Evolutionary conservation across 2,888 invertebrate species (phyloP).

Genomic region (Drosophila kambysellisi): DNA sequence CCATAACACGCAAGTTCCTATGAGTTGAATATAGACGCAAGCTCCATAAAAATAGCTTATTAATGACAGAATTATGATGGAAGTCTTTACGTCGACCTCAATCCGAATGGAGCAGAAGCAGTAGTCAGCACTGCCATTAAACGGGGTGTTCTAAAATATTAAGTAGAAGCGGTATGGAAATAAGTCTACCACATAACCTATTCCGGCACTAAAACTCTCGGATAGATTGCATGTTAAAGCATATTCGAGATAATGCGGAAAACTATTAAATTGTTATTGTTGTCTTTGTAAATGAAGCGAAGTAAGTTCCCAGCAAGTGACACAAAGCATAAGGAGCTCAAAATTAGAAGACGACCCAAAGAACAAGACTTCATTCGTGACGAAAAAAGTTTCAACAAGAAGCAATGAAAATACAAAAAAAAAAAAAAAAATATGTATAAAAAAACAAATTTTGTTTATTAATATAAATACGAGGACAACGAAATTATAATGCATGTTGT

Average conservation of each 20-base stretch:
- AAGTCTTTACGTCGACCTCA: conserved; percentile 52
- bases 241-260: conserved; percentile 44
- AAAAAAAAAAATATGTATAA: conserved; percentile 1
- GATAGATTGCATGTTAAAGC: conserved; percentile 62
- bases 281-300: conserved; percentile 37
- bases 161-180: conserved; percentile 33
- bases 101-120: conserved; percentile 15
- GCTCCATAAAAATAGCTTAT: not conserved
- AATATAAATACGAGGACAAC: conserved; percentile 76
- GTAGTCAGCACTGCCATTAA: conserved; percentile 9
- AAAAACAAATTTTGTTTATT: conserved; percentile 69
- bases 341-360: conserved; percentile 52
- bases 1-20: not conserved
- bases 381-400: conserved; percentile 74
- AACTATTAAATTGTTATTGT: conserved; percentile 48
- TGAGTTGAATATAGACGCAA: not conserved
- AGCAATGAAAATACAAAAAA: conserved; percentile 16
- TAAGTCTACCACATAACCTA: conserved; percentile 1
- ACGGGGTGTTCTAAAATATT: conserved; percentile 39
- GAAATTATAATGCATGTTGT: conserved; percentile 66
- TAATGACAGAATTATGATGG: conserved; percentile 40
- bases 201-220: conserved; percentile 1
- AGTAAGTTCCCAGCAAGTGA: conserved; percentile 8
- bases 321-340: conserved; percentile 64
- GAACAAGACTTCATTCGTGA: conserved; percentile 60